Conservation (phyloP, 2,797 vertebrate species). For the Pterois miles region DNA sequence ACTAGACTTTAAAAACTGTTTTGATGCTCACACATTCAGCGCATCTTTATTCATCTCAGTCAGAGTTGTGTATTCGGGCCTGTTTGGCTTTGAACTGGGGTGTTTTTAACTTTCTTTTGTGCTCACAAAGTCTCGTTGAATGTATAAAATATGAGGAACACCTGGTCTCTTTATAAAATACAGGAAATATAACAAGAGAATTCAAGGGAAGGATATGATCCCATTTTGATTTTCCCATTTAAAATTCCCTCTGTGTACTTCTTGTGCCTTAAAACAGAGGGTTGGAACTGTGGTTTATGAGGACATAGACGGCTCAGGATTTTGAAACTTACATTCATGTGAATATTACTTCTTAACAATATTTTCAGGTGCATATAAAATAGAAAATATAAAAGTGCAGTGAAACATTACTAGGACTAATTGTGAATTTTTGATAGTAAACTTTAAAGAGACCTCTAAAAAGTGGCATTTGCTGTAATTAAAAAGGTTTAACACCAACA, state of each 20-base stretch:
- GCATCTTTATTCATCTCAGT: conserved; percentile 10
- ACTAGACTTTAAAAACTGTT: conserved; percentile 6
- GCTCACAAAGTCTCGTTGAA: not conserved
- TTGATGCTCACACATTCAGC: not conserved
- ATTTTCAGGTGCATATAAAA: not conserved
- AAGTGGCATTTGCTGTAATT: not conserved
- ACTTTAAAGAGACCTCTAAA: not conserved
- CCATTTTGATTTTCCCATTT: not conserved
- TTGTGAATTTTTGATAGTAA: not conserved
- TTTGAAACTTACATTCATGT: not conserved
- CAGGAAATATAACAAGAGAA: not conserved
- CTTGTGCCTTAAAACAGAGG: too few relatives aligned
- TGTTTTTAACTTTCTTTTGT: conserved; percentile 4
- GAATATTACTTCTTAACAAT: not conserved
- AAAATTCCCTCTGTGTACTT: not conserved
- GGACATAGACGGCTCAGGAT: not conserved
- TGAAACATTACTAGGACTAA: not conserved
- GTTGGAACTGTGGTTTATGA: not conserved
- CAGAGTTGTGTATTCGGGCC: not conserved
- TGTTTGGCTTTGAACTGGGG: conserved; percentile 21
- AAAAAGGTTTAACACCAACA: not conserved
- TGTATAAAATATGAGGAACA: conserved; percentile 32
- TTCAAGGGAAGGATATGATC: not conserved
- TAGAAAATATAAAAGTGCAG: not conserved
- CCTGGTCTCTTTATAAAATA: not conserved